These are phyloP conservation scores for Euwallacea similis DNA, from an alignment of 1,140 invertebrate genomes.

Conservation along the genomic window DNA sequence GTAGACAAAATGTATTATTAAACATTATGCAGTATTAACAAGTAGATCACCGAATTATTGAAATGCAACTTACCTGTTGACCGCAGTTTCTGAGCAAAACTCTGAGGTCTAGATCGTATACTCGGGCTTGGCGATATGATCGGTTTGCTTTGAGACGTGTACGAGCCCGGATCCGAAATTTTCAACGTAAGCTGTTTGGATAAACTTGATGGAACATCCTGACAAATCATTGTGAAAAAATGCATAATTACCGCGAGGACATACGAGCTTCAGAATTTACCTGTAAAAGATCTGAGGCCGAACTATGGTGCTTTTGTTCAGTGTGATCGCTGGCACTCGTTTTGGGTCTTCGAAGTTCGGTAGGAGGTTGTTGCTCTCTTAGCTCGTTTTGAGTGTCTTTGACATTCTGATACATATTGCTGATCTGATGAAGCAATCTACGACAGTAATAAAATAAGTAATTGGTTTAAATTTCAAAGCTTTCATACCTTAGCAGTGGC, in stretches of 20 bases:
- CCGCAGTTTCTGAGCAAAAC: slow-evolving; percentile 81
- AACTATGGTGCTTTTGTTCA: slow-evolving; percentile 49
- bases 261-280: slow-evolving; percentile 5
- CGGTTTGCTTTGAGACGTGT: slow-evolving; percentile 50
- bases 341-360: slow-evolving; percentile 50
- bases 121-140: slow-evolving; percentile 65
- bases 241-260: no score
- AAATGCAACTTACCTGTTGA: slow-evolving; percentile 66
- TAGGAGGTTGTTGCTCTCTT: slow-evolving; percentile 63
- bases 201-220: slow-evolving; percentile 31
- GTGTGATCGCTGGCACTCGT: slow-evolving; percentile 49
- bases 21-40: not conserved
- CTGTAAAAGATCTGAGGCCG: slow-evolving; percentile 39
- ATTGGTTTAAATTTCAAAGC: not conserved
- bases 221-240: no score
- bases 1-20: not conserved
- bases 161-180: slow-evolving; percentile 49
- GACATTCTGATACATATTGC: slow-evolving; percentile 96
- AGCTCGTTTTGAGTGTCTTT: slow-evolving; percentile 91
- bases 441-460: not conserved
- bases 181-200: slow-evolving; percentile 53
- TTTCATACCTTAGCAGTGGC: slow-evolving; percentile 74
- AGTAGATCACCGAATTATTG: not conserved
- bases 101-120: slow-evolving; percentile 74
- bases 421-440: slow-evolving; percentile 88